Evolutionary conservation across 2,113 vertebrate species (phyloP).

Genomic region (Rhagologus leucostigma): DNA sequence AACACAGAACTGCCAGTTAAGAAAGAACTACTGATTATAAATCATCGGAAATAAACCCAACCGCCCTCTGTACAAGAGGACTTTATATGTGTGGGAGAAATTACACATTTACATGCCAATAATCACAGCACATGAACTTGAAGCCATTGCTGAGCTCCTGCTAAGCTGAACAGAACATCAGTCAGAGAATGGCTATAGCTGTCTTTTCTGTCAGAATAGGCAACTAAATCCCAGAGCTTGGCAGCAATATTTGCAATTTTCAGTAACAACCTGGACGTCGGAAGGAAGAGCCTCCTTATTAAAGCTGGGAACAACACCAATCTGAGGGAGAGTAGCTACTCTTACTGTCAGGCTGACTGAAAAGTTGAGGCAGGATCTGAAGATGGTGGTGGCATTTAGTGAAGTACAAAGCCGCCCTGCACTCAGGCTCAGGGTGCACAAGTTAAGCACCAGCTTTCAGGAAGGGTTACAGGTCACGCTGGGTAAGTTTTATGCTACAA

Average conservation of each 20-base stretch:
- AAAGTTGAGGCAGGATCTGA: background rate
- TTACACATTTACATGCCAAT: background rate
- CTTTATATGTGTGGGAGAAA: background rate
- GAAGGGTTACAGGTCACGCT: fast-evolving
- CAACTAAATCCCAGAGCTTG: background rate
- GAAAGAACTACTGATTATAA: background rate
- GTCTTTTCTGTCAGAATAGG: background rate
- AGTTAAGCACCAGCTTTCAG: background rate
- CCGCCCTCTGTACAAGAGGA: background rate
- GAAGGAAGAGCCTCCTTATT: background rate
- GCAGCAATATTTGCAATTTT: background rate
- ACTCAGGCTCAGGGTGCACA: fast-evolving
- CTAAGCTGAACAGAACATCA: background rate
- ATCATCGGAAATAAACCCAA: background rate
- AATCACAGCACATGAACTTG: background rate
- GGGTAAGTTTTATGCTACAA: background rate
- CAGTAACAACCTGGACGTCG: fast-evolving
- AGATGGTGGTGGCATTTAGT: fast-evolving
- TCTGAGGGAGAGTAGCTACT: background rate
- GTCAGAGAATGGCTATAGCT: fast-evolving
- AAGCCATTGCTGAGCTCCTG: background rate
- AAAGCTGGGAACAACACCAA: background rate
- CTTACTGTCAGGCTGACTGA: background rate
- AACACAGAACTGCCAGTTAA: background rate
- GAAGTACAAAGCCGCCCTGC: fast-evolving